Evolutionary conservation across 1,140 invertebrate species (phyloP).

Genomic region (Copidosoma floridanum): DNA sequence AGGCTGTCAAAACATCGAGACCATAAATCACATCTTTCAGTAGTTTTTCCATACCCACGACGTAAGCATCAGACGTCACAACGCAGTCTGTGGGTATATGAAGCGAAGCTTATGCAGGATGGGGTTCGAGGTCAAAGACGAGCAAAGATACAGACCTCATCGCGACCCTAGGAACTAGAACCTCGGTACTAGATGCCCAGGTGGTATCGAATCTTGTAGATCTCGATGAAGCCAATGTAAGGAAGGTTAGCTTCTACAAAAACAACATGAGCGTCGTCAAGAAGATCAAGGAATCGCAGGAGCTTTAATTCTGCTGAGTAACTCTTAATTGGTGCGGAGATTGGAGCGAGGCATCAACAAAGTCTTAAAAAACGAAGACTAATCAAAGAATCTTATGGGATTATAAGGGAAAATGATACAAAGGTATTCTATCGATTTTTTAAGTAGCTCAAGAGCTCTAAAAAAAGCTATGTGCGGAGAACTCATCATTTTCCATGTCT

Average conservation of each 20-base stretch:
- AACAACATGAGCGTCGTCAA: slow-evolving; percentile 12
- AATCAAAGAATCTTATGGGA: too few species aligned
- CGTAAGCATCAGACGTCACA: not conserved
- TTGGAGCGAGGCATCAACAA: too few species aligned
- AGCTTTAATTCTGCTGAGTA: not conserved
- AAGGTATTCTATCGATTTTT: too few species aligned
- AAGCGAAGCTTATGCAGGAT: not conserved
- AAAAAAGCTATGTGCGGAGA: too few species aligned
- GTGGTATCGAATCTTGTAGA: not conserved
- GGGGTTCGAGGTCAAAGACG: not conserved
- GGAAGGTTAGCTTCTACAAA: not conserved
- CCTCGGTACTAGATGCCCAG: not conserved
- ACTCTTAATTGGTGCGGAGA: not conserved
- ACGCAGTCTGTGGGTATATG: not conserved
- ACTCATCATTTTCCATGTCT: too few species aligned
- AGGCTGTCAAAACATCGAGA: slow-evolving; percentile 26
- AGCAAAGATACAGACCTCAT: not conserved
- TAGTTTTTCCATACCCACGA: slow-evolving; percentile 19
- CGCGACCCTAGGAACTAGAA: not conserved
- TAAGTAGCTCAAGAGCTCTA: too few species aligned
- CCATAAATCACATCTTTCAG: slow-evolving; percentile 28
- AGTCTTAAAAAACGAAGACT: too few species aligned
- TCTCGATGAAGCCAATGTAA: not conserved
- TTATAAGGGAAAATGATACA: too few species aligned
- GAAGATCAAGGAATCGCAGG: not conserved